These are phyloP conservation scores for Leptonema lineaticorne DNA, from an alignment of 1,140 invertebrate species.

Conservation along the genomic window DNA sequence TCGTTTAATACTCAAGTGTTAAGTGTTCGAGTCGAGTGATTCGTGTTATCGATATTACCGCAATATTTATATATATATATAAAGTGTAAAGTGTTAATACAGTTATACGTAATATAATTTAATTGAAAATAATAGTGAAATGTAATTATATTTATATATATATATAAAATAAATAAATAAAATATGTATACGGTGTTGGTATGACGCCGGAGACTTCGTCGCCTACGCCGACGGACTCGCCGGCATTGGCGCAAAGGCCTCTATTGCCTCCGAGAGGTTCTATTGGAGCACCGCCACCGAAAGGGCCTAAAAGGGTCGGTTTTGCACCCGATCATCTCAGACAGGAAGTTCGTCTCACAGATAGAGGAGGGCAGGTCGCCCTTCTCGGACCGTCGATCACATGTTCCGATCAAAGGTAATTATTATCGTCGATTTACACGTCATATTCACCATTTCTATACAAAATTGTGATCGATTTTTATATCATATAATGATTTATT, in stretches of 20 bases:
- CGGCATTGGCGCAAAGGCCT: slow-evolving; percentile 44
- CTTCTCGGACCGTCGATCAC: slow-evolving; percentile 48
- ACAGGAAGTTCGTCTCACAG: slow-evolving; percentile 49
- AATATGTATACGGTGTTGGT: slow-evolving; percentile 14
- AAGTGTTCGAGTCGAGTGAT: too few species aligned
- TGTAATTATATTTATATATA: too few species aligned
- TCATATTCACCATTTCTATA: too few species aligned
- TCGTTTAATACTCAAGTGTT: too few species aligned
- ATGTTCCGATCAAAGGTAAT: slow-evolving; percentile 48
- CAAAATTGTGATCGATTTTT: too few species aligned
- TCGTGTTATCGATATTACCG: too few species aligned
- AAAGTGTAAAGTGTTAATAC: too few species aligned
- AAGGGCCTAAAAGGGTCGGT: slow-evolving; percentile 32
- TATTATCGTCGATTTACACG: too few species aligned
- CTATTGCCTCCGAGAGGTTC: slow-evolving; percentile 20
- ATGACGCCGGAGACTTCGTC: slow-evolving; percentile 46
- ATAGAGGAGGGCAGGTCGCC: slow-evolving; percentile 42
- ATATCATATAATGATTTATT: too few species aligned
- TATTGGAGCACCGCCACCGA: slow-evolving; percentile 3
- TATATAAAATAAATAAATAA: background rate
- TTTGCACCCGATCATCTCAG: slow-evolving; percentile 45
- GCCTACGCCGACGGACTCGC: slow-evolving; percentile 45
- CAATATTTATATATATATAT: too few species aligned
- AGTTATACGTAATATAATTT: too few species aligned
- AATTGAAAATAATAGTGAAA: too few species aligned